Evolutionary conservation across 1,140 invertebrate genomes (phyloP).

Genomic region (Conus betulinus): DNA sequence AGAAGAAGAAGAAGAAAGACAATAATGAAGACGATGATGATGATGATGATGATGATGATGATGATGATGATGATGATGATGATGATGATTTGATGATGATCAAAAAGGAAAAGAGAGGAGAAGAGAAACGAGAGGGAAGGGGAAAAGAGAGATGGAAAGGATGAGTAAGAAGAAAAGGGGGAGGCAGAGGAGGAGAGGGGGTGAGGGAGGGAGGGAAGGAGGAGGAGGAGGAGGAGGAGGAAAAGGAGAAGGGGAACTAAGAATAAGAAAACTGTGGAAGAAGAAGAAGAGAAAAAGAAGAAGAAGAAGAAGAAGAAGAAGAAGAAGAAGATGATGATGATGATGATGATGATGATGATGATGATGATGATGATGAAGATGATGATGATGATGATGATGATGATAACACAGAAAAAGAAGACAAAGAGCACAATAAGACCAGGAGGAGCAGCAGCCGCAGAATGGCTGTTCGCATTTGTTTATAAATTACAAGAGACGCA

Average conservation of each 20-base stretch:
- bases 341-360: background rate
- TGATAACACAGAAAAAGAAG: background rate
- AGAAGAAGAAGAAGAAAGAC: too few species aligned
- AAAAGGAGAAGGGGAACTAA: background rate
- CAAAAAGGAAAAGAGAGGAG: too few species aligned
- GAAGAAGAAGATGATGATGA: background rate
- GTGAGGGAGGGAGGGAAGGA: background rate
- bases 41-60: too few species aligned
- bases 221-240: background rate
- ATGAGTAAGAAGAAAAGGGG: background rate
- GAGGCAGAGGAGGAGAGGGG: background rate
- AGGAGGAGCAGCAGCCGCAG: too few species aligned
- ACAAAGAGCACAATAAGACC: too few species aligned
- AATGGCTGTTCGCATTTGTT: too few species aligned
- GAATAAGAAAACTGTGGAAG: background rate
- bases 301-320: conserved; percentile 18
- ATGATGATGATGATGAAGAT: background rate
- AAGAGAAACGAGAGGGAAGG: background rate
- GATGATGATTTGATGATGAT: too few species aligned
- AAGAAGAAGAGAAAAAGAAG: background rate
- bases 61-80: too few species aligned
- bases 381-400: background rate
- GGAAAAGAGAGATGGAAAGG: background rate
- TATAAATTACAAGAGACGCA: background rate
- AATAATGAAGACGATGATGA: too few species aligned